Evolutionary conservation across 2,113 vertebrate species (phyloP).

Genomic region (human (Homo sapiens)): GRCh38 chr3:67592501-67593000

Average conservation of each 20-base stretch:
- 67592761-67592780: not conserved
- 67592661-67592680: not conserved
- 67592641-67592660: not conserved
- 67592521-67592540: not conserved
- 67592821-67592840: not conserved
- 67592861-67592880: not conserved
- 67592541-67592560: not conserved
- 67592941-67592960: not conserved
- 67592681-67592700: not conserved
- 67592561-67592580: not conserved
- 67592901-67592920: constrained; percentile 7
- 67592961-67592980: not conserved
- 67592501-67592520: not conserved
- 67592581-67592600: not conserved
- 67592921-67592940: not conserved
- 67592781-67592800: constrained; percentile 5
- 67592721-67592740: not conserved
- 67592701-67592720: accelerated
- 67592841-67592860: not conserved
- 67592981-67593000: not conserved
- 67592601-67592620: not conserved
- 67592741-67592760: not conserved
- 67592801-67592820: not conserved
- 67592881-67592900: not conserved
- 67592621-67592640: not conserved